Base-by-base conservation (phyloP, 2,888 invertebrate genomes). In the Apamea sordens region DNA sequence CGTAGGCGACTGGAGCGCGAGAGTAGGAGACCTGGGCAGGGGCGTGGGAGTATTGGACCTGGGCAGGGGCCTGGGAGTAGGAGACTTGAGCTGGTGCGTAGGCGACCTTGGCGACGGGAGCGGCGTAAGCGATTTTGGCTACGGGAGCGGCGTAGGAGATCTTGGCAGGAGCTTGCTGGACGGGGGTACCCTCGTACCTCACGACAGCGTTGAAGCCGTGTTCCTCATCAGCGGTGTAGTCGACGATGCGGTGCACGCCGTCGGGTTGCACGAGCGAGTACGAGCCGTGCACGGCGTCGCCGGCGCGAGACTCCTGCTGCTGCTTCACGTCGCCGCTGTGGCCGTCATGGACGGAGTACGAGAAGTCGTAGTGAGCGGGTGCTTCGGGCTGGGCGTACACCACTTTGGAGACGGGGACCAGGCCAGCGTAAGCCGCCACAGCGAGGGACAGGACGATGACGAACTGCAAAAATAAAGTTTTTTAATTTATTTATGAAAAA, bases 181-280 rank as follows among this genome's bases (percentile, higher is more conserved):
- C 87, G 53, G 96, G 94, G 65, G 94, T 92, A 15, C 96, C 96
- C 84, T 97, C 96, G 89, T 96, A 96, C 64, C 95, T 94, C 21
- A 97, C 97, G 77, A 92, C 88, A 53, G 97, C 97, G 92, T 95
- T 96, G 93, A 97, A 97, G 59, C 97, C 97, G 89, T 95, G 90
- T 78, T 91, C 93, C 73, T 93, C 93, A 90, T 97, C 96, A 59
- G 96, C 91, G 88, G 95, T 94, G 94, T 97, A 97, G 75, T 96
- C 96, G 7, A 97, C 97, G 82, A 96, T 94, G 84, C 97, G 95
- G 87, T 92, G 94, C 63, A 95, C 94, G 5, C 97, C 97, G 76
- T 97, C 97, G 82, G 97, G 96, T 82, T 97, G 97, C 59, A 97
- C 92, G 28, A 97, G 94, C 6, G 97, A 96, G 94, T 97, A 97